Evolutionary conservation across 2,113 vertebrate genomes (phyloP), one percentile per base, ranked within the genome.

Genomic region (Stercorarius parasiticus): DNA sequence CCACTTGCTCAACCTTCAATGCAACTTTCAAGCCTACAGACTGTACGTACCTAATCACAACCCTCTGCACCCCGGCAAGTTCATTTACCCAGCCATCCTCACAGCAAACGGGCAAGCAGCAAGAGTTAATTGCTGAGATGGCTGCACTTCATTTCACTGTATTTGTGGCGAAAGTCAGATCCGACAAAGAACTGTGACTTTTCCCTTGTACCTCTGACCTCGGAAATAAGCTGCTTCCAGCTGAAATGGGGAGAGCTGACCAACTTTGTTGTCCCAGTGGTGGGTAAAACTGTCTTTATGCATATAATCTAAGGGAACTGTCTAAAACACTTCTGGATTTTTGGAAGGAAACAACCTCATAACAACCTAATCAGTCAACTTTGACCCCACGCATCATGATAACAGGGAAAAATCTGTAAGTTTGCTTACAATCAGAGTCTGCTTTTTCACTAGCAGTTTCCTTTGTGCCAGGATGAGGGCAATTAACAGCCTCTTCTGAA

Each of bases 361-460:
- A 36, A 45, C 23, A 52, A 52, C 7, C 7, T 20, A 19, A 53
- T 56, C 65, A 49, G 47, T 67, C 59, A 56, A 40, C 32, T 74
- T 11, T 45, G 34, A 82, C 47, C 29, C 65, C 71, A 27, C 22
- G 34, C 1, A 22, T 5, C 8, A 45, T 13, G 36, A 6, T 32
- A 77, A 88, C 0, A 62, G 12, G 20, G 23, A 45, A 72, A 90
- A 88, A 50, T 88, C 2, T 71, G 20, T 72, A 67, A 14, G 56
- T 74, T 77, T 92, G 71, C 98, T 99, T 98, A 99, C 99, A 97
- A 52, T 82, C 62, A 25, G 98, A 90, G 72, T 97, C 96, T 50
- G 97, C 62, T 19, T 95, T 96, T 59, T 99, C 98, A 45, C 92
- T 92, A 42, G 95, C 82, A 36, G 93, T 8, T 40, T 97, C 97